phyloP scores from a whole-genome alignment of 2,113 vertebrate genomes.

The Progne subis region DNA sequence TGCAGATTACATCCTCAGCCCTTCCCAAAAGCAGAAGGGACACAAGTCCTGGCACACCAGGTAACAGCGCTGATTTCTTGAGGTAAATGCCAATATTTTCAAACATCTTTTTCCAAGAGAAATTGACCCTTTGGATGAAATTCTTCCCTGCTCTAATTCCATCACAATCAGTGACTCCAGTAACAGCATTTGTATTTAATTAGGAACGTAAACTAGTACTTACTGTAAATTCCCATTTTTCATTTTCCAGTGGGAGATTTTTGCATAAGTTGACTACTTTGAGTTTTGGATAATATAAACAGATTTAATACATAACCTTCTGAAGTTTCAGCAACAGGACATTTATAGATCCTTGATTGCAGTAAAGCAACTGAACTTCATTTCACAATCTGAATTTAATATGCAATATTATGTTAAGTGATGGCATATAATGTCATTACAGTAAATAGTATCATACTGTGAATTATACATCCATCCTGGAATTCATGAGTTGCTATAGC shows the following conservation, averaged over 20 bases:
- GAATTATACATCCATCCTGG: slow-evolving; percentile 33
- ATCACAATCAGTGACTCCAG: not conserved
- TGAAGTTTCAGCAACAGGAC: slow-evolving; percentile 32
- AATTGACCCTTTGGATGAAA: not conserved
- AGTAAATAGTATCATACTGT: not conserved
- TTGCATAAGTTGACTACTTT: not conserved
- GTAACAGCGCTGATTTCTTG: not conserved
- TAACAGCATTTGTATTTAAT: slow-evolving; percentile 14
- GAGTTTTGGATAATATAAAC: not conserved
- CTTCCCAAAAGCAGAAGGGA: not conserved
- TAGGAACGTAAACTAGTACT: not conserved
- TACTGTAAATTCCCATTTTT: slow-evolving; percentile 30
- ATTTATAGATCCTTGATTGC: slow-evolving; percentile 49
- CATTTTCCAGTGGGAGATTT: slow-evolving; percentile 24
- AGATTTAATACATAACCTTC: slow-evolving; percentile 8
- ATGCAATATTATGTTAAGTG: slow-evolving; percentile 37
- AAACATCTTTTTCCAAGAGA: not conserved
- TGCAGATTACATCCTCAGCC: not conserved
- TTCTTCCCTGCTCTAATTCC: not conserved
- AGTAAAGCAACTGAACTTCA: slow-evolving; percentile 45
- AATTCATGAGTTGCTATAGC: not conserved
- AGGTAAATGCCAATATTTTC: not conserved
- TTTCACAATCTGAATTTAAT: slow-evolving; percentile 51
- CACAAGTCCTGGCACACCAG: not conserved
- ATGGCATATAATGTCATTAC: slow-evolving; percentile 42